Conservation (phyloP, 2,113 vertebrate genomes). For the Recurvirostra avosetta region DNA sequence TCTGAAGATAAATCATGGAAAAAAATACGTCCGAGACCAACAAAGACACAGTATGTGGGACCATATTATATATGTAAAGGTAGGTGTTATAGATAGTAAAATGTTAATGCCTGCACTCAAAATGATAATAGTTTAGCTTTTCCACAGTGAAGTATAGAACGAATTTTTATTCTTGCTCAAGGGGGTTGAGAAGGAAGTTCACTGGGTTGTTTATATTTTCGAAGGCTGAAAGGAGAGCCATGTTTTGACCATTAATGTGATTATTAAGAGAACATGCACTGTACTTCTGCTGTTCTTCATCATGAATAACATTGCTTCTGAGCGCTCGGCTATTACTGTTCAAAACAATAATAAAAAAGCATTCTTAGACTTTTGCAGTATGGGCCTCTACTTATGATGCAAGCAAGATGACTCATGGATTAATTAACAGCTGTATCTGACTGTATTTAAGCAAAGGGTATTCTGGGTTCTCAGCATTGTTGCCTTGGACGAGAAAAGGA, state of each 20-base stretch:
- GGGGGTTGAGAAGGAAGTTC: neutral
- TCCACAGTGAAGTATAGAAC: neutral
- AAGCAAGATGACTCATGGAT: neutral
- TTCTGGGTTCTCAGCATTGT: neutral
- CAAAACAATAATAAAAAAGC: neutral
- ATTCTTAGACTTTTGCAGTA: neutral
- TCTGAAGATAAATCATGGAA: slow-evolving; percentile 88
- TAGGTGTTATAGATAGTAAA: slow-evolving; percentile 20
- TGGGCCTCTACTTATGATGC: neutral
- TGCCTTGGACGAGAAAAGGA: neutral
- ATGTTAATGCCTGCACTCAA: neutral
- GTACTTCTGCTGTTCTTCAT: neutral
- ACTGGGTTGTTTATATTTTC: neutral
- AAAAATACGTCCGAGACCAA: slow-evolving; percentile 92
- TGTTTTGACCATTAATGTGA: neutral
- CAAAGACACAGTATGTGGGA: slow-evolving; percentile 94
- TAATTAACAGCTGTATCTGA: neutral
- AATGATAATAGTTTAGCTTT: neutral
- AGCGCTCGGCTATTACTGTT: neutral
- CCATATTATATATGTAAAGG: slow-evolving; percentile 99
- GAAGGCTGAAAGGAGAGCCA: neutral
- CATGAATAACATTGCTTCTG: neutral
- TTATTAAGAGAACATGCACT: neutral
- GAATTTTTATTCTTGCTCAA: neutral
- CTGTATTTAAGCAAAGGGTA: neutral